Conservation (phyloP, 2,888 invertebrate species). For the Ichneumoninae sp. region DNA sequence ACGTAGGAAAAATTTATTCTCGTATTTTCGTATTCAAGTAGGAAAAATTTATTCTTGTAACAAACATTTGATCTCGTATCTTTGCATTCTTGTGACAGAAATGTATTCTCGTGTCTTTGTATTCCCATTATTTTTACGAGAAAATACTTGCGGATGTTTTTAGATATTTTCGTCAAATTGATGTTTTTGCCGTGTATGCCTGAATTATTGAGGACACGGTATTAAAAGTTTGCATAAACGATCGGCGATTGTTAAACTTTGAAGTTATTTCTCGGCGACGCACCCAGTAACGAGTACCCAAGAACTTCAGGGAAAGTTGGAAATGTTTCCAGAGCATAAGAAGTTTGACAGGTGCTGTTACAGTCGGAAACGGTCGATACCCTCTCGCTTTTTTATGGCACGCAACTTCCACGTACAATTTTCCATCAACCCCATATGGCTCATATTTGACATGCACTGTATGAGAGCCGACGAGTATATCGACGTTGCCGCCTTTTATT, state of each 20-base stretch:
- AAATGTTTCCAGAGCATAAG: slow-evolving; percentile 1
- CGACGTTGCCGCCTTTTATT: slow-evolving; percentile 12
- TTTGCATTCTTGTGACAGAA: too few relatives aligned
- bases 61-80: too few relatives aligned
- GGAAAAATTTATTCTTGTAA: too few relatives aligned
- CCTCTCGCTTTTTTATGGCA: slow-evolving; percentile 2
- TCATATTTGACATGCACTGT: not conserved
- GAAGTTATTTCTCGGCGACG: not conserved
- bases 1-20: too few relatives aligned
- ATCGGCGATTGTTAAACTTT: slow-evolving; percentile 1
- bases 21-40: too few relatives aligned
- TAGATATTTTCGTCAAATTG: not conserved
- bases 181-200: not conserved
- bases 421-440: not conserved
- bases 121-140: not conserved
- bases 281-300: not conserved
- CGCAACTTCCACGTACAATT: slow-evolving; percentile 3
- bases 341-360: slow-evolving; percentile 13
- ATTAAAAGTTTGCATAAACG: not conserved
- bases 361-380: slow-evolving; percentile 44
- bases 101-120: too few relatives aligned
- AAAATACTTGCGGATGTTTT: not conserved
- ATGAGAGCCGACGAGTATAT: not conserved
- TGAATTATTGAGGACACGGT: not conserved
- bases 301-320: not conserved